Percentiles rank a stretch among this genome's conserved stretches.
Evolutionary conservation across 2,797 vertebrate species (phyloP).

Genomic region (Nasua narica): DNA sequence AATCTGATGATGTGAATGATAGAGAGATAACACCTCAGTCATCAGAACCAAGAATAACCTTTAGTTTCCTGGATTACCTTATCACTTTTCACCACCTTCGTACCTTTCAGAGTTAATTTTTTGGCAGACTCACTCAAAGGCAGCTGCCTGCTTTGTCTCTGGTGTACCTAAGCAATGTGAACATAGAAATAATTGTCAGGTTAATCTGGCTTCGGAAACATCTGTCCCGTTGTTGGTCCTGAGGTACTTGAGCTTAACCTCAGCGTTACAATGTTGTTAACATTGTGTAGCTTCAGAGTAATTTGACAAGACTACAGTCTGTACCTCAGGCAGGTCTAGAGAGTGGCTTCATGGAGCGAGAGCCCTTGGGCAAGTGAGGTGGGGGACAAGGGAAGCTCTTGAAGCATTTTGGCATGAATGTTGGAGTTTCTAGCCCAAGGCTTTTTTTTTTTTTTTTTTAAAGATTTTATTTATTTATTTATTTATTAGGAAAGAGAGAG

Average conservation of each 20-base stretch:
- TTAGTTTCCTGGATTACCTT: neutral
- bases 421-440: neutral
- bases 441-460: neutral
- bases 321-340: neutral
- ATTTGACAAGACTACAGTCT: neutral
- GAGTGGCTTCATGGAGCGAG: neutral
- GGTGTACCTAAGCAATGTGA: fast-evolving
- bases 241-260: neutral
- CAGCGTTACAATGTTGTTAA: neutral
- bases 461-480: too few species aligned
- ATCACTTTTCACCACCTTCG: neutral
- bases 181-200: neutral
- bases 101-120: neutral
- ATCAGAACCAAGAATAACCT: neutral
- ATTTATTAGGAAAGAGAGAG: too few species aligned
- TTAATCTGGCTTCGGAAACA: neutral
- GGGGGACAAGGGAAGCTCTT: neutral
- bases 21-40: neutral
- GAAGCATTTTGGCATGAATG: neutral
- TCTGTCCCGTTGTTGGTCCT: neutral
- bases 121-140: neutral
- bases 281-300: neutral
- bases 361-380: neutral
- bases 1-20: neutral
- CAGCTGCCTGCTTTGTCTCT: neutral